Base-by-base conservation (phyloP, 1,140 invertebrate genomes). In the Sinella curviseta region DNA sequence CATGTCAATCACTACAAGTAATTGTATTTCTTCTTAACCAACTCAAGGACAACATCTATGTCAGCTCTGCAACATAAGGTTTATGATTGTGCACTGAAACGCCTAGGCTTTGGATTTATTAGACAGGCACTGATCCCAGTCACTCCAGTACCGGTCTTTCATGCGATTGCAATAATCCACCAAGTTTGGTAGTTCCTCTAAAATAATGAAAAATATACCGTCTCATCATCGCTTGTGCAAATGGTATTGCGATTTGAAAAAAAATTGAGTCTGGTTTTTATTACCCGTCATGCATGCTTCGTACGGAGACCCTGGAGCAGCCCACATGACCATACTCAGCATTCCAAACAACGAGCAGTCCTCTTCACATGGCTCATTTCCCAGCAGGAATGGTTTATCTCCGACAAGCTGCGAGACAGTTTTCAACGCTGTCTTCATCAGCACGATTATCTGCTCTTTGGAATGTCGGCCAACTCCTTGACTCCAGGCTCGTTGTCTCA, bases 61-160 rank as follows among this genome's bases (percentile, higher is more conserved):
- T n/a, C n/a, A n/a, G n/a, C n/a, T n/a, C n/a, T n/a, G n/a, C n/a
- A n/a, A n/a, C n/a, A n/a, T n/a, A n/a, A n/a, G n/a, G n/a, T n/a
- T n/a, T n/a, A n/a, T n/a, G n/a, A n/a, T n/a, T n/a, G n/a, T n/a
- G n/a, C n/a, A n/a, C n/a, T n/a, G n/a, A n/a, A n/a, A n/a, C n/a
- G n/a, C n/a, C n/a, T n/a, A n/a, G n/a, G n/a, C n/a, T n/a, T n/a
- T n/a, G n/a, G n/a, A n/a, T n/a, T n/a, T n/a, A n/a, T 33, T 35
- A 26, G 55, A 30, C 24, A 83, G 48, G 73, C 77, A 80, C 24
- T 85, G 77, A 55, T 87, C 83, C 87, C 87, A 88, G 82, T 88
- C 87, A 1, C 84, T 85, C 87, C 87, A 88, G 70, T 84, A 85
- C 3, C 74, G 30, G 8, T 83, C 83, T 76, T 85, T 86, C 84